Conservation (phyloP, 2,797 vertebrate species). For the Rhabdophis nuchalis region DNA sequence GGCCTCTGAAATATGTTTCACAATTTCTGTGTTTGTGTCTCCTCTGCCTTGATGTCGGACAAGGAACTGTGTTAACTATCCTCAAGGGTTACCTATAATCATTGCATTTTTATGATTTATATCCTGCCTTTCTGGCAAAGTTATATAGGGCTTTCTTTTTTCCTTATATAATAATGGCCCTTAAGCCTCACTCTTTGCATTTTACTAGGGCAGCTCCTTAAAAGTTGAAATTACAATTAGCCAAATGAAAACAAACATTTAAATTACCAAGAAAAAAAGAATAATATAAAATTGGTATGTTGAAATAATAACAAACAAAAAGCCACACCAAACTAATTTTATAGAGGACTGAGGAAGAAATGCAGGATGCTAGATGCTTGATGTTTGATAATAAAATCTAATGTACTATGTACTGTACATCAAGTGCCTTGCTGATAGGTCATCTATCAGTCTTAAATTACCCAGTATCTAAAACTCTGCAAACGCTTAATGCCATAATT, state of each 20-base stretch:
- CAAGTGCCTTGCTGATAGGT: too few species aligned
- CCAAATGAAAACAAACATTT: not conserved
- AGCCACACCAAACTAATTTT: not conserved
- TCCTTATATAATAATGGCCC: not conserved
- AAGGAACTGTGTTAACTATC: conserved; percentile 2
- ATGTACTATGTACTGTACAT: too few species aligned
- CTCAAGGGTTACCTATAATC: not conserved
- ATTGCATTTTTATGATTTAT: not conserved
- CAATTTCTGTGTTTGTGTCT: not conserved
- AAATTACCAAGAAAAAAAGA: not conserved
- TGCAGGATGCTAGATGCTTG: not conserved
- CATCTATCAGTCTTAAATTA: too few species aligned
- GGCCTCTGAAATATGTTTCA: not conserved
- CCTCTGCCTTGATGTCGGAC: not conserved
- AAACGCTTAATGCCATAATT: too few species aligned
- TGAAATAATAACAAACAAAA: not conserved
- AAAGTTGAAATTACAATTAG: not conserved
- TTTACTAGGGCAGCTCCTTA: not conserved
- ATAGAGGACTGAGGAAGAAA: not conserved
- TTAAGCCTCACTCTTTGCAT: not conserved
- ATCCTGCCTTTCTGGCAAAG: not conserved
- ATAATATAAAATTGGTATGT: not conserved
- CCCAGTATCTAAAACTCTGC: too few species aligned
- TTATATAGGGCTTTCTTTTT: not conserved
- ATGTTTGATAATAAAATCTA: too few species aligned